Evolutionary conservation across 2,113 vertebrate species (phyloP), one percentile per base, ranked within the genome.

Genomic region (Phaetusa simplex): DNA sequence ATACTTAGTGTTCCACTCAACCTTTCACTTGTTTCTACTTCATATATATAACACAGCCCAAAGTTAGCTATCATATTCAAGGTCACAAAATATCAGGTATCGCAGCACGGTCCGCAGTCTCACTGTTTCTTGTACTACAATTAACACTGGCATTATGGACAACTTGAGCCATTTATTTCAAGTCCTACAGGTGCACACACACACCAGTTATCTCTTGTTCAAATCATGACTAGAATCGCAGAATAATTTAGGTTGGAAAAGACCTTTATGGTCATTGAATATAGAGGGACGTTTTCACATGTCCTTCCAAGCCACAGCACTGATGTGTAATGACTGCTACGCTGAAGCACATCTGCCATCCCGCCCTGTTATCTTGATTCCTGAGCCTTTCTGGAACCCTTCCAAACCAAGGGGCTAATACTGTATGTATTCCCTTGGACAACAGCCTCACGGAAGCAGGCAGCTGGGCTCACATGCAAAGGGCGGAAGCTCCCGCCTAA

Each of bases 271-370:
- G 20, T 47, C 26, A 47, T 15, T 2, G 3, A 32, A 6, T 12
- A 42, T 0, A 38, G 27, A 56, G 6, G 38, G 40, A 71, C 0
- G 0, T 49, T 11, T 43, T 56, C 26, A 12, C 11, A 9, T 21
- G 40, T 67, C 66, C 50, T 88, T 85, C n/a, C 23, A 69, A 38
- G 19, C 5, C 23, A 38, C 56, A 56, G 61, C 29, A 36, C n/a
- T 12, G 47, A 32, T 1, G 6, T 0, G 5, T 6, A 5, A 79
- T 34, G 42, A 45, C 32, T 19, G n/a, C 38, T 71, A 11, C 0
- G 1, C 61, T 30, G 66, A 85, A 74, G 45, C 32, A 34, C 47
- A n/a, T 4, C 34, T 64, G 55, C 65, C 65, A 24, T 6, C 6
- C 59, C 4, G 10, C 34, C 32, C 62, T 8, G 2, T n/a, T 22